Evolutionary conservation across 1,140 invertebrate species (phyloP).

Genomic region (Argopecten irradians): DNA sequence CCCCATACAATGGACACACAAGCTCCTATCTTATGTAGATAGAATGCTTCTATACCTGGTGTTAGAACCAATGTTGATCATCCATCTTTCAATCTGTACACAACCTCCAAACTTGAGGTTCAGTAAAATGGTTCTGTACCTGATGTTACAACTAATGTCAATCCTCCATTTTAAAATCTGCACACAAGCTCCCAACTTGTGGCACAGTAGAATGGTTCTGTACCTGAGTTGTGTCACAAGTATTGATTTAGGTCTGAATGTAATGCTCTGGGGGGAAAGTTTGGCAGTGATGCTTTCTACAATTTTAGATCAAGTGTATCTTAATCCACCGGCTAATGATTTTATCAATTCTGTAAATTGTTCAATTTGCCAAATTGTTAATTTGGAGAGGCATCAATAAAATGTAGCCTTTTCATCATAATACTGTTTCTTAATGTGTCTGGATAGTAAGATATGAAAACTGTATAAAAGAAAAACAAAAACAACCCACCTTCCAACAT

Average conservation of each 20-base stretch:
- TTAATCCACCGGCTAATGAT: not conserved
- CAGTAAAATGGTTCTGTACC: too few species aligned
- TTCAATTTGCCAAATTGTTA: not conserved
- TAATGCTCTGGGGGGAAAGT: not conserved
- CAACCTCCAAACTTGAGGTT: not conserved
- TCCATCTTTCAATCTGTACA: too few species aligned
- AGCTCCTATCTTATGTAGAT: too few species aligned
- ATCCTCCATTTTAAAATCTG: not conserved
- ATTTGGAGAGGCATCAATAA: not conserved
- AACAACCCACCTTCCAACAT: not conserved
- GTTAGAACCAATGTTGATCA: too few species aligned
- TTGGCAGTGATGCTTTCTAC: not conserved
- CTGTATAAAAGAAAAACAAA: not conserved
- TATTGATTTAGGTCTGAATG: not conserved
- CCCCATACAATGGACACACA: too few species aligned
- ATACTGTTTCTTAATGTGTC: not conserved
- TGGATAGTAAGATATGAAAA: not conserved
- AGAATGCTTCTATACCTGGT: too few species aligned
- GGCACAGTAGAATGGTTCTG: not conserved
- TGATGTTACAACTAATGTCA: too few species aligned
- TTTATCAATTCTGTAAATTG: not conserved
- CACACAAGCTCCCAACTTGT: constrained; percentile 1
- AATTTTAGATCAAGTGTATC: not conserved
- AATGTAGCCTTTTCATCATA: not conserved
- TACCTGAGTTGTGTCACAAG: not conserved